Percentiles rank a stretch among this genome's conserved stretches.
phyloP scores from a whole-genome alignment of 2,113 vertebrate species.

The Plestiodon gilberti region DNA sequence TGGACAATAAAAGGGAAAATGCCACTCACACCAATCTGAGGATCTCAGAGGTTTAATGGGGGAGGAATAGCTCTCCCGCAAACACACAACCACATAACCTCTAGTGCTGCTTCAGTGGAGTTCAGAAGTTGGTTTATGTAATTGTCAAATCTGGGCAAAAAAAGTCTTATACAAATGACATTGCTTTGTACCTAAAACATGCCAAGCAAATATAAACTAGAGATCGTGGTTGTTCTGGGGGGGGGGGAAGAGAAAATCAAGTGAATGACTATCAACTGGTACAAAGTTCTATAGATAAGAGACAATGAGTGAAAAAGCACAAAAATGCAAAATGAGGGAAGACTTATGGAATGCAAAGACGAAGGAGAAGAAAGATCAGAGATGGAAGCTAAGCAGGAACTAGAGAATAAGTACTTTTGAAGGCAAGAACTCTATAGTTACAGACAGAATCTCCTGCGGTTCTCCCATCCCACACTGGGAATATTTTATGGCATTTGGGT shows the following conservation, averaged over 20 bases:
- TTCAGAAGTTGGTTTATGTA: not conserved
- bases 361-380: not conserved
- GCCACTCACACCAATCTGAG: not conserved
- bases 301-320: not conserved
- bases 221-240: conserved; percentile 49
- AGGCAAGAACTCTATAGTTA: no score
- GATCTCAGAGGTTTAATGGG: not conserved
- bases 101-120: not conserved
- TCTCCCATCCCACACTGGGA: no score
- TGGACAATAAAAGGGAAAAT: not conserved
- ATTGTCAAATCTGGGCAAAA: not conserved
- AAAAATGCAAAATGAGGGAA: no score
- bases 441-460: no score
- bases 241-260: not conserved
- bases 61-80: not conserved
- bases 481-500: no score
- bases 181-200: not conserved
- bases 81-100: not conserved
- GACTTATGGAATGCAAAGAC: no score
- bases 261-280: not conserved
- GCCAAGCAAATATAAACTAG: conserved; percentile 44
- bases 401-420: not conserved
- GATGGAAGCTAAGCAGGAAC: not conserved
- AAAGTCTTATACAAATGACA: not conserved
- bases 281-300: not conserved